Evolutionary conservation across 2,888 invertebrate species (phyloP), one percentile per base, ranked within the genome.

Genomic region (Agonopterix subpropinquella): DNA sequence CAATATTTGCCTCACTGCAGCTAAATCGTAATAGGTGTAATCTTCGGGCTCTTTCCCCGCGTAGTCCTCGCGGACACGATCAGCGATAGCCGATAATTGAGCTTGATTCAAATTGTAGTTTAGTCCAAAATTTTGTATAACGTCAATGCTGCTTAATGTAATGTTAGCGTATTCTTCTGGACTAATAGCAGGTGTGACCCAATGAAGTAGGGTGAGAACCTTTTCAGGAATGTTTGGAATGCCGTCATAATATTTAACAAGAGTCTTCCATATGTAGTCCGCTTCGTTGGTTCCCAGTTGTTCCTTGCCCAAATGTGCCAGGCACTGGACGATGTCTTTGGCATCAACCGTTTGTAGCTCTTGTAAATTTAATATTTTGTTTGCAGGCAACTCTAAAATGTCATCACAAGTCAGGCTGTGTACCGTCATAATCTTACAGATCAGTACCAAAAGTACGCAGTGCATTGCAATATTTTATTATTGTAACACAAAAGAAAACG

Each of bases 21-120:
- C 72, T 47, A 91, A 70, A 67, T 92, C 91, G 51, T 89, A 91
- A 56, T 79, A 85, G 0, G 90, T 90, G 56, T 89, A 90, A 52
- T 90, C 90, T 52, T 89, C 82, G 0, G 91, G 89, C 35, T 74
- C 73, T 65, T 92, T 92, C 1, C 73, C 78, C 1, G 85, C 77
- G 67, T 90, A 91, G 53, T 90, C 89, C 44, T 77, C 67, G 3
- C 83, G 80, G 1, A 91, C 80, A n/a, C 88, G 78, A 35, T 81
- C 72, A 1, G 89, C 90, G 9, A 91, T 78, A 0, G 89, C 78
- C 8, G 65, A 51, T 10, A 91, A 70, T 69, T 89, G 89, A 0
- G 71, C 73, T 1, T 63, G 53, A 36, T 67, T 73, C 41, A 90
- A 69, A 43, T 81, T 73, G 54, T 87, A 89, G 58, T 88, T 81